A percentile compares a stretch with the other conserved stretches of the same genome.
Conservation (phyloP, 2,113 vertebrate species). For the Athene noctua region DNA sequence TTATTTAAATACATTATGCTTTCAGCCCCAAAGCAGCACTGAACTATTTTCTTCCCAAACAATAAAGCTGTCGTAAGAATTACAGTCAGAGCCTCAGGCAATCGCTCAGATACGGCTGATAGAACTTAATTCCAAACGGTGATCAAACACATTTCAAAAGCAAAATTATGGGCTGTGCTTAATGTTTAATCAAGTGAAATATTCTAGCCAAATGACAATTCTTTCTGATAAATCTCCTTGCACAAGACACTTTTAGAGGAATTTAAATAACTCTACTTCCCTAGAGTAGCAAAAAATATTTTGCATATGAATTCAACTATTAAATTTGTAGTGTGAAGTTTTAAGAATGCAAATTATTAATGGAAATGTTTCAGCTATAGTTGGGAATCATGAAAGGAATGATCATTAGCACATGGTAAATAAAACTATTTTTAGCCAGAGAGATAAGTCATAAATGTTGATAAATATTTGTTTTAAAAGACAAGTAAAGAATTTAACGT, state of each 20-base stretch:
- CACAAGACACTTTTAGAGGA: neutral
- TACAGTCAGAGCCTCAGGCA: neutral
- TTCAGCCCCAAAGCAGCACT: neutral
- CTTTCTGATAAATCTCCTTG: neutral
- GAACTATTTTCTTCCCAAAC: neutral
- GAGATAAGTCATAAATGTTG: neutral
- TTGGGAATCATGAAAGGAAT: neutral
- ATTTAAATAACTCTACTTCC: neutral
- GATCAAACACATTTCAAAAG: constrained; percentile 12
- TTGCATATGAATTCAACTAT: neutral
- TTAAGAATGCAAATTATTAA: neutral
- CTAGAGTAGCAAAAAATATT: neutral
- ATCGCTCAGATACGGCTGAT: neutral
- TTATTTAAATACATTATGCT: constrained; percentile 46
- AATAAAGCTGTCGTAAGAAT: constrained; percentile 1
- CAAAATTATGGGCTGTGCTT: neutral
- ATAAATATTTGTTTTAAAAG: neutral
- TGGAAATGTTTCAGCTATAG: neutral
- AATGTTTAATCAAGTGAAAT: neutral
- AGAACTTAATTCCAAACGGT: constrained; percentile 8
- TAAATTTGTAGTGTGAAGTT: neutral
- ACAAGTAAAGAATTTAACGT: neutral
- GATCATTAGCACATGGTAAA: neutral
- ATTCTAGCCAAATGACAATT: neutral
- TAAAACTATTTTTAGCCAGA: neutral